Conservation (phyloP, 2,113 vertebrate species). For the Pipra filicauda region DNA sequence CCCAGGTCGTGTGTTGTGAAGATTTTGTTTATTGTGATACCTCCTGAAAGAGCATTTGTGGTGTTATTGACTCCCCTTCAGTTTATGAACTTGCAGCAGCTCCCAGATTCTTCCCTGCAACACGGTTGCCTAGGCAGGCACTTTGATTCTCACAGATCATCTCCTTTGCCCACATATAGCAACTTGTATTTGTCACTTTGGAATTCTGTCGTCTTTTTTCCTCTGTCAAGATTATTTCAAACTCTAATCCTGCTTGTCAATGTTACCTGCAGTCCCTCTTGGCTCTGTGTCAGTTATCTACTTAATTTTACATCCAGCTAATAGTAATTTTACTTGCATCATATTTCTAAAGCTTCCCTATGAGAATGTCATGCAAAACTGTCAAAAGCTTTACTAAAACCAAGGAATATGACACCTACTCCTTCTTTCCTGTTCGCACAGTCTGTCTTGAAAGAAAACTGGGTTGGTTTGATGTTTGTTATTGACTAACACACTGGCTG, state of each 20-base stretch:
- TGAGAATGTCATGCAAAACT: neutral
- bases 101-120: neutral
- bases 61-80: accelerated
- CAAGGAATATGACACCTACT: neutral
- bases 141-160: neutral
- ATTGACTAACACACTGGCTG: neutral
- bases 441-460: neutral
- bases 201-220: neutral
- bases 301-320: neutral
- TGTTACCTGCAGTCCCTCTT: neutral
- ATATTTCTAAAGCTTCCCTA: neutral
- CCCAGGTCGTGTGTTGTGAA: neutral
- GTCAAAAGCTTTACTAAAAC: neutral
- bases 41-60: neutral
- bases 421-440: neutral
- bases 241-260: neutral
- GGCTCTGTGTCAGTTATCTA: neutral
- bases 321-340: neutral
- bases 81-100: neutral
- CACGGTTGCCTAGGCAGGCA: accelerated
- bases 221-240: neutral
- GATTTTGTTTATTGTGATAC: neutral
- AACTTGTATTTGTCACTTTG: neutral
- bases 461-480: neutral
- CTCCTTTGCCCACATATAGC: neutral